A percentile compares a stretch with the other conserved stretches of the same genome.
These are phyloP conservation scores for Urocyon cinereoargenteus DNA, from an alignment of 2,797 vertebrate genomes.

Conservation along the genomic window DNA sequence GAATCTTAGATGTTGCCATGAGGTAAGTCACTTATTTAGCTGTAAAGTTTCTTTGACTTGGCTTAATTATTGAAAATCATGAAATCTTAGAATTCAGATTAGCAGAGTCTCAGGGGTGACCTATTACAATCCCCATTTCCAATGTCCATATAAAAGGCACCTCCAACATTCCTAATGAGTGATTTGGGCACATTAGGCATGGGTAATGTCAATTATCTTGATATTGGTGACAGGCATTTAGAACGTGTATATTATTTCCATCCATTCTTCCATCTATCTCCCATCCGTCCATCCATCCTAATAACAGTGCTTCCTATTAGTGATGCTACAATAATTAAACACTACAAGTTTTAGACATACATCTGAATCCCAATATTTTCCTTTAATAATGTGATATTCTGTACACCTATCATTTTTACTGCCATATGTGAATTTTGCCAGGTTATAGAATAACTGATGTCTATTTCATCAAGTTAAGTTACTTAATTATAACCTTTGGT, in stretches of 20 bases:
- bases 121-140: not conserved
- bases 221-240: not conserved
- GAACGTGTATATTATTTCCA: not conserved
- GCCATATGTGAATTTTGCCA: not conserved
- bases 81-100: not conserved
- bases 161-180: not conserved
- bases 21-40: not conserved
- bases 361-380: not conserved
- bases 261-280: not conserved
- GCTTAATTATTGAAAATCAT: not conserved
- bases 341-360: not conserved
- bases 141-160: not conserved
- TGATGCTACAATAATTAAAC: not conserved
- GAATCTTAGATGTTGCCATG: not conserved
- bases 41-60: not conserved
- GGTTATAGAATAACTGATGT: not conserved
- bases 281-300: not conserved
- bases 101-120: not conserved
- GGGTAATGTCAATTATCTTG: not conserved
- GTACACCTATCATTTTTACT: not conserved
- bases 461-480: not conserved
- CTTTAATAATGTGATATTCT: slow-evolving; percentile 7
- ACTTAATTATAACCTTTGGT: slow-evolving; percentile 27
- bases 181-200: not conserved
- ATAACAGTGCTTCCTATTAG: not conserved